Base-by-base conservation (phyloP, 1,140 invertebrate genomes). In the Neotoxoptera formosana region DNA sequence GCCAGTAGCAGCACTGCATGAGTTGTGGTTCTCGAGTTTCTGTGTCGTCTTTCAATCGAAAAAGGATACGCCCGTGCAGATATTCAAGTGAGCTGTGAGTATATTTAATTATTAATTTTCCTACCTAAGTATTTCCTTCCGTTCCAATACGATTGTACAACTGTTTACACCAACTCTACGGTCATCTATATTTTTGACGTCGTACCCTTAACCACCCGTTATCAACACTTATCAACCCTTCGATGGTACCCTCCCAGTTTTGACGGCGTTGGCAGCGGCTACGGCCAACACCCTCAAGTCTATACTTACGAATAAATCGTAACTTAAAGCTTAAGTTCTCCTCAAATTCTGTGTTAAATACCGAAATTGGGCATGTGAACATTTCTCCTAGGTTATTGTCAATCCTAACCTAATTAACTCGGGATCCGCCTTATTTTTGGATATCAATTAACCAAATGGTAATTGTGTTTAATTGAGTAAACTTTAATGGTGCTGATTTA, bases 201-300 rank as follows among this genome's bases (percentile, higher is more conserved):
- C 11, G 4, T 8, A 25, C 36, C 88, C 88, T 17, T 56, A 21
- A 45, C 23, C 34, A 23, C 11, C 47, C 76, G 91, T 92, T 92
- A 92, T 92, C 91, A 92, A 92, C 45, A 92, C 76, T 92, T 92
- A 92, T 92, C 91, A 92, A 83, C 91, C 91, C 91, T 92, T 36
- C 51, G 30, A 34, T 34, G 91, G 47, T 48, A 84, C 76, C 91
- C 91, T 51, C 47, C 91, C n/a, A 92, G n/a, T 83, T 36, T 45
- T 47, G 84, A 11, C 45, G 30, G 14, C 60, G 30, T 67, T 67
- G 60, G 41, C 41, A 0, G n/a, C 21, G 8, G 25, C 56, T 7
- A 34, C 21, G n/a, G 91, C 91, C 91, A 81, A 92, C 91, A 92
- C 91, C 91, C 91, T 92, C n/a, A 21, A 56, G 14, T 84, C 20